These are phyloP conservation scores for Camelus bactrianus DNA, from an alignment of 2,113 vertebrate genomes.

Conservation along the genomic window DNA sequence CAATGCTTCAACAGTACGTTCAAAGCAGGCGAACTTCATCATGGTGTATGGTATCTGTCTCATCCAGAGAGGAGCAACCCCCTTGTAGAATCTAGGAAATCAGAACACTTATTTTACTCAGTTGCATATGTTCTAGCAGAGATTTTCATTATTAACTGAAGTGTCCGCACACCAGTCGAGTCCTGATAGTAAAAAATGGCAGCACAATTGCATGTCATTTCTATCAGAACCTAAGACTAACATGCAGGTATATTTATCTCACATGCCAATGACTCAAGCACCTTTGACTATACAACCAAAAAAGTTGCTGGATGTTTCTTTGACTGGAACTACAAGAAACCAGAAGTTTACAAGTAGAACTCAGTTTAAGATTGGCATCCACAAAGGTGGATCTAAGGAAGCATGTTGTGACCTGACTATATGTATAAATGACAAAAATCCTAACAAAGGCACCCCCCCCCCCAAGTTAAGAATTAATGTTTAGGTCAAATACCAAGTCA, in stretches of 20 bases:
- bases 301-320: constrained; percentile 91
- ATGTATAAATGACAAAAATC: background rate
- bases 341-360: constrained; percentile 85
- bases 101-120: constrained; percentile 33
- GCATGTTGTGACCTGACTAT: constrained; percentile 86
- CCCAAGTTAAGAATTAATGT: background rate
- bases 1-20: constrained; percentile 97
- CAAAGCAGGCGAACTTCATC: constrained; percentile 99
- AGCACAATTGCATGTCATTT: constrained; percentile 79
- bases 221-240: constrained; percentile 89
- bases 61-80: constrained; percentile 98
- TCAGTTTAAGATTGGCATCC: constrained; percentile 88
- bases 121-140: background rate
- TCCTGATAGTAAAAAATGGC: constrained; percentile 86
- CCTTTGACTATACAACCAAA: constrained; percentile 94
- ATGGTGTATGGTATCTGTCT: constrained; percentile 99
- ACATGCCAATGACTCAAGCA: constrained; percentile 99
- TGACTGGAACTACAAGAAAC: constrained; percentile 88
- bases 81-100: constrained; percentile 96
- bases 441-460: background rate
- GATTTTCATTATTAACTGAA: background rate
- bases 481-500: constrained; percentile 17
- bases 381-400: constrained; percentile 99
- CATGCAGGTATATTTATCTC: constrained; percentile 94
- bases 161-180: constrained; percentile 90